Conservation (phyloP, 2,888 invertebrate species). For the Pantelozetes paolii region DNA sequence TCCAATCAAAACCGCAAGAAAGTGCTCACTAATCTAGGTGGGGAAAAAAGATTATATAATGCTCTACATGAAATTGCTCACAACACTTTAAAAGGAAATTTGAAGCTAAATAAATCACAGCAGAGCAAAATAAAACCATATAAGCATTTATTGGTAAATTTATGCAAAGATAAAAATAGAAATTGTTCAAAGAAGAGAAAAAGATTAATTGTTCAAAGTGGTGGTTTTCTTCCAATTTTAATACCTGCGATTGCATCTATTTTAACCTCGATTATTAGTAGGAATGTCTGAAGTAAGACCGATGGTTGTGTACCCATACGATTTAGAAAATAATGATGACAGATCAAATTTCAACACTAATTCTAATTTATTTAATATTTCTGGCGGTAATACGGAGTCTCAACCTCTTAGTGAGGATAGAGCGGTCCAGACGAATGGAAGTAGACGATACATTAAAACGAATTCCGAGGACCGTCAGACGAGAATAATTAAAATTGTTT, state of each 20-base stretch:
- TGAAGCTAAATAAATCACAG: neutral
- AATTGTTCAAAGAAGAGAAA: neutral
- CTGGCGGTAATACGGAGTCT: too few species aligned
- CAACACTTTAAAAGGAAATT: conserved; percentile 12
- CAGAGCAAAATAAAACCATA: neutral
- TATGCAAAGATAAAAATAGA: neutral
- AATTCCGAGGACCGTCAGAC: neutral
- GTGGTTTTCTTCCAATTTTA: neutral
- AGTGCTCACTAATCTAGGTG: neutral
- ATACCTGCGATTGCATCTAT: neutral
- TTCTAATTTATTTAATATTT: too few species aligned
- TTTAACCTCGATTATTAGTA: neutral
- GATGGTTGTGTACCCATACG: neutral
- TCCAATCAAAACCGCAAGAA: neutral
- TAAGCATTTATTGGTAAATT: neutral
- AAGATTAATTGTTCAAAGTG: neutral
- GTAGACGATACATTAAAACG: neutral
- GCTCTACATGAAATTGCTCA: conserved; percentile 24
- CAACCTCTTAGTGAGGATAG: too few species aligned
- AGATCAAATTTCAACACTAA: too few species aligned
- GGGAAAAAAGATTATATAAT: neutral
- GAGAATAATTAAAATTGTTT: neutral
- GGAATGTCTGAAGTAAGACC: neutral
- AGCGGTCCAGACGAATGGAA: neutral
- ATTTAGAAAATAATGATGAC: neutral